A percentile compares a stretch with the other conserved stretches of the same genome.
phyloP scores from a whole-genome alignment of 1,140 invertebrate species.

The Aphelenchoides fujianensis region DNA sequence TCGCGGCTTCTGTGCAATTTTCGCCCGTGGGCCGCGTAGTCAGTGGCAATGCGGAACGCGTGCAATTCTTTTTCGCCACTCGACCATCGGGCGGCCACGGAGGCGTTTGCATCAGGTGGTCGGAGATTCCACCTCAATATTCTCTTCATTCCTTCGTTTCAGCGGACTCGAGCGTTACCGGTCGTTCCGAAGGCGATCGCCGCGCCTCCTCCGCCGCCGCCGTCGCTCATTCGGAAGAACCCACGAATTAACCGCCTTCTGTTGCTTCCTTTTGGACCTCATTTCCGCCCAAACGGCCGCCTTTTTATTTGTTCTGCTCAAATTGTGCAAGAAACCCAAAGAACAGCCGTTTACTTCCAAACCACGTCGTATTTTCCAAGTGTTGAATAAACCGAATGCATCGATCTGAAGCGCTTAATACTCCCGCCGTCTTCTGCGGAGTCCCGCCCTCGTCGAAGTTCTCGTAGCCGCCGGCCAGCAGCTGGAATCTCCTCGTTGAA shows the following conservation, averaged over 20 bases:
- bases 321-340: background rate
- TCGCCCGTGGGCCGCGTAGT: background rate
- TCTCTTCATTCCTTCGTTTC: background rate
- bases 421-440: background rate
- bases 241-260: constrained; percentile 17
- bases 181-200: constrained; percentile 16
- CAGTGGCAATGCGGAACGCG: too few relatives aligned
- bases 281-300: background rate
- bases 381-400: background rate
- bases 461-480: background rate
- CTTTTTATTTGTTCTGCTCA: background rate
- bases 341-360: too few relatives aligned
- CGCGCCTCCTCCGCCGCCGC: background rate
- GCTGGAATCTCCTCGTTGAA: background rate
- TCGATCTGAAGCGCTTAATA: background rate
- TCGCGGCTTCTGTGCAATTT: too few relatives aligned
- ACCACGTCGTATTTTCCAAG: background rate
- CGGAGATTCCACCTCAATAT: too few relatives aligned
- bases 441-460: background rate
- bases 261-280: constrained; percentile 9
- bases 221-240: too few relatives aligned
- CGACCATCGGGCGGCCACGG: too few relatives aligned
- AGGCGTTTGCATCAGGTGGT: too few relatives aligned
- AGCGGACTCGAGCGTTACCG: constrained; percentile 9
- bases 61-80: too few relatives aligned